Base-by-base conservation (phyloP, 2,113 vertebrate species). In the Nestor notabilis region DNA sequence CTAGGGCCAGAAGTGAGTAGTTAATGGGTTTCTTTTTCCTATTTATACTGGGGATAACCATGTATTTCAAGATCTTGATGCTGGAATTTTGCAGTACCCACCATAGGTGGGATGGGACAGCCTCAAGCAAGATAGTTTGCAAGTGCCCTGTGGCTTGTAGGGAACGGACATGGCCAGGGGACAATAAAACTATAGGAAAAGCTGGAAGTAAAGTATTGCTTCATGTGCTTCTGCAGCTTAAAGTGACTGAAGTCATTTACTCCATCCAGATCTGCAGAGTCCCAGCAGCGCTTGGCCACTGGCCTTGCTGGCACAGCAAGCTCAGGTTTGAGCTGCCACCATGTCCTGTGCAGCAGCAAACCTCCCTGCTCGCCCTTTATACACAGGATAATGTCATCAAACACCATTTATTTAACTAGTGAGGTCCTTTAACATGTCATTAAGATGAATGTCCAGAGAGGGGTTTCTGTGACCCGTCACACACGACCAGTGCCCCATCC, bases 271-370 rank as follows among this genome's bases (percentile, higher is more conserved):
- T 27, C 24, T 10, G 7, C 61, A 10, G 31, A 6, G 43, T 21
- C 72, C 39, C 3, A 0, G 1, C 0, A 11, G 23, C 17, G 37
- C 29, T 7, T 20, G 75, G 52, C 60, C 64, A 3, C 33, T 5
- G 55, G 2, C 17, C n/a, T 19, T 6, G 46, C 49, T 25, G 56
- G 83, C 17, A 81, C 20, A 3, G 56, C n/a, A 33, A 58, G 33
- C 33, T 58, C n/a, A 23, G 33, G 33, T 35, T 33, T 58, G 23
- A 58, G 56, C 33, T 58, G 56, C 56, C 31, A 7, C 13, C 1
- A 21, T 21, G 10, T 35, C 56, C 56, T 13, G 2, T 58, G 56
- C 21, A 58, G 13, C 27, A 55, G 61, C 68, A 33, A 6, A 14
- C 8, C 33, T 37, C 56, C 47, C 33, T 29, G 12, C 49, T 76